phyloP scores from a whole-genome alignment of 2,888 invertebrate genomes.

The Mimas tiliae region DNA sequence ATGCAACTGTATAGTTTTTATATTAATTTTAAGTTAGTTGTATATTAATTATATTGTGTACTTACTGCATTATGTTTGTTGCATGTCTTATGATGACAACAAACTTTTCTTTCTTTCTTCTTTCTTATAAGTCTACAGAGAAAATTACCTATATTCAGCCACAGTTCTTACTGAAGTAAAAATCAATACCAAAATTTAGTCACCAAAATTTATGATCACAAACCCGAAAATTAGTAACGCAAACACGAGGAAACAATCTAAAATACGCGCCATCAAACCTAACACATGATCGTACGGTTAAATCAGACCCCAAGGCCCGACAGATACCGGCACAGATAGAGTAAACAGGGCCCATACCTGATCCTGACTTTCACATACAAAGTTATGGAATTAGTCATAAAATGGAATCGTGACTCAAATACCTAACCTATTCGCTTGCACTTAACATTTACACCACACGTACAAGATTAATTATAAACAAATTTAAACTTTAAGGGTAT shows the following conservation, averaged over 20 bases:
- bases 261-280: constrained; percentile 44
- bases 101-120: too few relatives aligned
- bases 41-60: too few relatives aligned
- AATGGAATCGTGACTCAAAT: constrained; percentile 84
- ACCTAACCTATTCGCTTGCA: constrained; percentile 69
- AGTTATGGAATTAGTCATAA: constrained; percentile 85
- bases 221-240: constrained; percentile 26
- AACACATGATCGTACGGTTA: constrained; percentile 59
- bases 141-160: too few relatives aligned
- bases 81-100: too few relatives aligned
- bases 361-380: constrained; percentile 83
- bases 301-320: constrained; percentile 68
- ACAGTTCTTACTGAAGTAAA: too few relatives aligned
- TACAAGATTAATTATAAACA: background rate
- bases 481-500: constrained; percentile 32
- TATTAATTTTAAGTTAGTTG: too few relatives aligned
- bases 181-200: background rate
- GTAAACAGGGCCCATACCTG: constrained; percentile 78
- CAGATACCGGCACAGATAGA: constrained; percentile 69
- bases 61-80: too few relatives aligned
- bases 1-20: too few relatives aligned
- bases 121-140: too few relatives aligned
- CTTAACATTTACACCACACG: background rate
- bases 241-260: constrained; percentile 35
- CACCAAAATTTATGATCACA: constrained; percentile 26